These are phyloP conservation scores for Odontocolon sp. DNA, from an alignment of 2,888 invertebrate species.

Conservation along the genomic window DNA sequence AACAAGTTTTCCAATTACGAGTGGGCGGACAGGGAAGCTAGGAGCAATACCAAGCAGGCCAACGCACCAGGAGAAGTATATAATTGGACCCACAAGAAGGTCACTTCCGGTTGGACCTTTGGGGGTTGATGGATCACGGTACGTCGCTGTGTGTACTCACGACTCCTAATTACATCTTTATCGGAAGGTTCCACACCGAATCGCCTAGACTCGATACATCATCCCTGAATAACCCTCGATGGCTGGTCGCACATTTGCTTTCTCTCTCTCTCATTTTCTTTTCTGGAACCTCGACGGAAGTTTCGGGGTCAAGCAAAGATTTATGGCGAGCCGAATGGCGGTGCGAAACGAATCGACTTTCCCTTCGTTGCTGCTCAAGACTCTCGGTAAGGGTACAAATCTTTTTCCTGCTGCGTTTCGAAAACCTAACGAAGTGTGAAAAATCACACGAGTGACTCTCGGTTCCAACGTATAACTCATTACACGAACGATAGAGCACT, in stretches of 20 bases:
- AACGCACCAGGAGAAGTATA: slow-evolving; percentile 35
- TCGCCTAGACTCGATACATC: slow-evolving; percentile 67
- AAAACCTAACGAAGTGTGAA: slow-evolving; percentile 30
- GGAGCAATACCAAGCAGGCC: neutral
- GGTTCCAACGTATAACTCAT: slow-evolving; percentile 10
- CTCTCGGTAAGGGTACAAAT: slow-evolving; percentile 58
- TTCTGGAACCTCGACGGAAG: slow-evolving; percentile 56
- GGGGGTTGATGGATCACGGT: slow-evolving; percentile 64
- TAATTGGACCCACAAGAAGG: slow-evolving; percentile 61
- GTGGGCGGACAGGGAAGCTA: neutral
- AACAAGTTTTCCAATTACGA: slow-evolving; percentile 64
- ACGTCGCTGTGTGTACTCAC: slow-evolving; percentile 38
- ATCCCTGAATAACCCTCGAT: slow-evolving; percentile 49
- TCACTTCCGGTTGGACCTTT: slow-evolving; percentile 12
- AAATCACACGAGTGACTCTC: slow-evolving; percentile 28
- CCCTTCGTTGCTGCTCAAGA: slow-evolving; percentile 2
- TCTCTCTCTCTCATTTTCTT: neutral
- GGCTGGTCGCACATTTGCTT: slow-evolving; percentile 23
- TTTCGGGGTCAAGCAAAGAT: slow-evolving; percentile 68
- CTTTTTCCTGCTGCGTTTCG: slow-evolving; percentile 48
- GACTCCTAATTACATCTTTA: slow-evolving; percentile 71
- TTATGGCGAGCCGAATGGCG: slow-evolving; percentile 62
- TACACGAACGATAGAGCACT: neutral
- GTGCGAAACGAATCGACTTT: slow-evolving; percentile 44
- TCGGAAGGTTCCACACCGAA: slow-evolving; percentile 59